Evolutionary conservation across 2,797 vertebrate genomes (phyloP).

Genomic region (Heterohyrax brucei): DNA sequence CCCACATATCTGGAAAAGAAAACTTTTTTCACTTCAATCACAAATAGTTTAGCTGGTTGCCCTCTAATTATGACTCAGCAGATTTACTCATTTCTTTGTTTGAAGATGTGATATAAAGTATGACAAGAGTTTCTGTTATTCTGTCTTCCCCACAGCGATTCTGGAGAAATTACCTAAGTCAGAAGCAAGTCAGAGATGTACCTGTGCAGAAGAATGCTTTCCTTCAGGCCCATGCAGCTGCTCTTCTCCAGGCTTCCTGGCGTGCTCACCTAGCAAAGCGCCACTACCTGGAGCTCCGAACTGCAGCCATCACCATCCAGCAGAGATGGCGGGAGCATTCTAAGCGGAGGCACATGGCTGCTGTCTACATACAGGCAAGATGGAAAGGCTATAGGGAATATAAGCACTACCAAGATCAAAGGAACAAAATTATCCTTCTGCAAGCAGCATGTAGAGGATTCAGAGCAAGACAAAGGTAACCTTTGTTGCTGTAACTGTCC

Average conservation of each 20-base stretch:
- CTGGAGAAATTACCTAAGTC: conserved; percentile 93
- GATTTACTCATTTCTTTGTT: conserved; percentile 6
- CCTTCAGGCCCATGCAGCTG: conserved; percentile 91
- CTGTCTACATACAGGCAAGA: conserved; percentile 94
- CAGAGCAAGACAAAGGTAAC: conserved; percentile 94
- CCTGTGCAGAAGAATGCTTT: conserved; percentile 82
- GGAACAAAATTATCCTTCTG: conserved; percentile 90
- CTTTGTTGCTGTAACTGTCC: not conserved
- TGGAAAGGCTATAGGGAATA: conserved; percentile 94
- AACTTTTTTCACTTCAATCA: not conserved
- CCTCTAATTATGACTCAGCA: conserved; percentile 14
- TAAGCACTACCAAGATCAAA: conserved; percentile 89
- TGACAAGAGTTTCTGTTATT: not conserved
- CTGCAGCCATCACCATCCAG: conserved; percentile 94
- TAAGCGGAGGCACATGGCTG: conserved; percentile 90
- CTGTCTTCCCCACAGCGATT: conserved; percentile 91
- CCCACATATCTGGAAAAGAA: conserved; percentile 34
- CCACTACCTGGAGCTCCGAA: conserved; percentile 91
- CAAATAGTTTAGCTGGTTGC: not conserved
- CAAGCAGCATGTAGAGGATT: conserved; percentile 94
- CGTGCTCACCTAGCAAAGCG: conserved; percentile 93
- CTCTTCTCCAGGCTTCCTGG: conserved; percentile 95
- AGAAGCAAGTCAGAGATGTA: conserved; percentile 82
- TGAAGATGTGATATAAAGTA: not conserved
- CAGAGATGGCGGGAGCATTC: conserved; percentile 92